Percentiles rank a stretch among this genome's conserved stretches.
Conservation (phyloP, 1,140 invertebrate genomes). For the Achatina immaculata region DNA sequence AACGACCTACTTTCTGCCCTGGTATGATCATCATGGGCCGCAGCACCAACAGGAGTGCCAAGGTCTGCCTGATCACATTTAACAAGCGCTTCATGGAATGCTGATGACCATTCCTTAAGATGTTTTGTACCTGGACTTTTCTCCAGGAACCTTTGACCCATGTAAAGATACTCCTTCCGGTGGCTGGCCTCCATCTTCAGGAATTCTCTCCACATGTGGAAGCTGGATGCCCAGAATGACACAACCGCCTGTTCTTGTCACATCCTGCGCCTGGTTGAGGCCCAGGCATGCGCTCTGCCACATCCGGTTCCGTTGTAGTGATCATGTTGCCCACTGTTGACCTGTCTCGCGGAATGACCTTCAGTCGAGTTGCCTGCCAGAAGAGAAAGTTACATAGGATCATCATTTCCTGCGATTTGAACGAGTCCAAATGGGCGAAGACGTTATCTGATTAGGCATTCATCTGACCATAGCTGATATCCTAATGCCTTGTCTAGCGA, state of each 20-base stretch:
- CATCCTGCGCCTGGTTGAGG: slow-evolving; percentile 72
- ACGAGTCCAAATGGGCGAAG: no score
- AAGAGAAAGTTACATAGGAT: no score
- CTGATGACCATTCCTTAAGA: slow-evolving; percentile 35
- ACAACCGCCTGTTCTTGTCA: slow-evolving; percentile 74
- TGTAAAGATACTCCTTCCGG: slow-evolving; percentile 45
- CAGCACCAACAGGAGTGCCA: no score
- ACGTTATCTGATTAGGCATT: no score
- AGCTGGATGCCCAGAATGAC: slow-evolving; percentile 72
- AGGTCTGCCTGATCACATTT: slow-evolving; percentile 48
- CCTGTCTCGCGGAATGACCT: slow-evolving; percentile 72
- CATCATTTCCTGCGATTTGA: no score
- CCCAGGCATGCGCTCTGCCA: slow-evolving; percentile 59
- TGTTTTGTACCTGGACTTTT: slow-evolving; percentile 30
- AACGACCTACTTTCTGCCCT: no score
- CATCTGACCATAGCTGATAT: no score
- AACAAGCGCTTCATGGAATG: slow-evolving; percentile 46
- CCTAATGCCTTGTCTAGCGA: no score
- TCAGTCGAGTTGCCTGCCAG: slow-evolving; percentile 68
- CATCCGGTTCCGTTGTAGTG: slow-evolving; percentile 53
- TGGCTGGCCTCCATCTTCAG: slow-evolving; percentile 71
- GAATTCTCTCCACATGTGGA: slow-evolving; percentile 72
- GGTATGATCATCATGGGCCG: no score
- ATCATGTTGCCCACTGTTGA: slow-evolving; percentile 55
- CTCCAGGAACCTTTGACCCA: slow-evolving; percentile 48